Evolutionary conservation across 2,888 invertebrate species (phyloP), one percentile per base, ranked within the genome.

Genomic region (Zygothrica quintamaculata): DNA sequence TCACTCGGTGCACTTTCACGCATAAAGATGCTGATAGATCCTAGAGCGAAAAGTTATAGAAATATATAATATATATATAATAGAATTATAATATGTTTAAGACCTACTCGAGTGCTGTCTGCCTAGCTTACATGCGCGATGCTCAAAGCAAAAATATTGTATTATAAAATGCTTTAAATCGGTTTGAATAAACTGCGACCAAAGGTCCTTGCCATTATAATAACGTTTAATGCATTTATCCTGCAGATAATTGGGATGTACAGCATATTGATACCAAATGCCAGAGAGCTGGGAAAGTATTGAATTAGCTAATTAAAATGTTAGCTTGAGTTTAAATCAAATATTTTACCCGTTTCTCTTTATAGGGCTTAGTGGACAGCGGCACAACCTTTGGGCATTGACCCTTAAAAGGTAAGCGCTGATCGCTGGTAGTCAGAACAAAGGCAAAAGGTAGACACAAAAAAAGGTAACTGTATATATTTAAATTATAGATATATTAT

Each of bases 201-300:
- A 60, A n/a, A 1, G 3, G 0, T n/a, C 9, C 1, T 43, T 1
- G 8, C 42, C 48, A 9, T 37, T 2, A 13, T 12, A 61, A 1
- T 3, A 4, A 1, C 48, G 40, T 11, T 15, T 25, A 8, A 44
- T 44, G 43, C 60, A 61, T 37, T 61, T 61, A 8, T 55, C 60
- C 8, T 55, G 55, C 22, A 57, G 34, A 22, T 58, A 57, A 25
- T 58, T 34, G 4, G 62, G 47, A 31, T 62, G 58, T 4, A 52
- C 55, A 1, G 61, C 61, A 36, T 56, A 61, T 26, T 46, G 61
- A 40, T 34, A 46, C 48, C 50, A 61, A 1, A 6, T 39, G 13
- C 56, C 61, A 7, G 15, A 18, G 25, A 61, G 48, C 60, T 61
- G n/a, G 0, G 33, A 15, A 1, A n/a, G n/a, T n/a, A n/a, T n/a